phyloP scores from a whole-genome alignment of 2,113 vertebrate species.

The Pantherophis guttatus region DNA sequence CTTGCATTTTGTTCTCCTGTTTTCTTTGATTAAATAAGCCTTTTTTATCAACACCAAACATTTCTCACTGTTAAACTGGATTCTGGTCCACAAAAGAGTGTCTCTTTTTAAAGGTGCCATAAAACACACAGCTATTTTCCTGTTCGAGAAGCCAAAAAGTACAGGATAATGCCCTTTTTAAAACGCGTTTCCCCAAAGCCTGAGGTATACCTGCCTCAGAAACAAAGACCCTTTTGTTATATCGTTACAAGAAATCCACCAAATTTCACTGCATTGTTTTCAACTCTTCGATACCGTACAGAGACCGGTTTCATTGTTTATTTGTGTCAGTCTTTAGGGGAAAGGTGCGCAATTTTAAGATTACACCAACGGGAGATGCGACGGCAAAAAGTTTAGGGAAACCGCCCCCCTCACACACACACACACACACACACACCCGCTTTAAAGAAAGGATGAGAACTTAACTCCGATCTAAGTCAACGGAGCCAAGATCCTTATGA shows the following conservation, averaged over 20 bases:
- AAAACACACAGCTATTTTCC: not conserved
- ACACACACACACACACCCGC: too few relatives aligned
- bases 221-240: not conserved
- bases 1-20: not conserved
- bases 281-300: not conserved
- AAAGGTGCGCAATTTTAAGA: not conserved
- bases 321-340: not conserved
- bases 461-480: not conserved
- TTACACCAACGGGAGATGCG: not conserved
- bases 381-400: not conserved
- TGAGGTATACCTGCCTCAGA: not conserved
- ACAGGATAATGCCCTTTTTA: not conserved
- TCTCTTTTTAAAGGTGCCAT: not conserved
- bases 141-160: not conserved
- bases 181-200: not conserved
- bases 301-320: not conserved
- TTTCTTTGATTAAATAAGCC: not conserved
- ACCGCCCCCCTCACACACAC: too few relatives aligned
- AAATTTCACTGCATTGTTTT: not conserved
- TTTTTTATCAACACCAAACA: not conserved
- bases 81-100: not conserved
- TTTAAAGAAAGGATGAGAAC: not conserved
- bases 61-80: not conserved
- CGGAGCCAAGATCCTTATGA: not conserved
- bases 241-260: not conserved